Evolutionary conservation across 1,140 invertebrate species (phyloP), one percentile per base, ranked within the genome.

Genomic region (Brachionus rubens): DNA sequence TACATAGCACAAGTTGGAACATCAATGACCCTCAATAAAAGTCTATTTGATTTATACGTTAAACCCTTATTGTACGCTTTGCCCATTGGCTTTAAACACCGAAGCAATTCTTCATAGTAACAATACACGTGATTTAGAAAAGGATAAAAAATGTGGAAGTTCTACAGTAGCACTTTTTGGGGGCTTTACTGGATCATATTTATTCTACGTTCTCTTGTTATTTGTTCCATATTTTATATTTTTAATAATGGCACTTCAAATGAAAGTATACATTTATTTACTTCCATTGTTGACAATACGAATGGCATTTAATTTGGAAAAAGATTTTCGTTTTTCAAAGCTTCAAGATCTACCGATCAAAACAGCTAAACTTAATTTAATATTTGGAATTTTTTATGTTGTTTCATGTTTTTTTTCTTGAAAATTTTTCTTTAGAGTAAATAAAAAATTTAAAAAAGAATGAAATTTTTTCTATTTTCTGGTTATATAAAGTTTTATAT

Each of bases 41-140:
- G 6, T 12, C 9, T 28, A 3, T 72, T 50, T 72, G n/a, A 75
- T 41, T 33, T 54, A 6, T 46, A 43, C 41, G 12, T 75, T 5
- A 43, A 80, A 43, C 81, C 92, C 0, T 90, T 96, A 79, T 91
- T 93, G 78, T 96, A 95, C 85, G 93, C 94, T 16, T 89, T 96
- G 79, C 94, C 94, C 9, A 82, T 97, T 77, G n/a, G 93, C 94
- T 6, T 84, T 97, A 1, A 96, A 96, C 79, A 94, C 93, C 9
- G 94, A 96, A 83, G 93, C 93, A 26, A 95, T 96, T 80, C 85
- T 97, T 52, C 94, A 96, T 82, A 92, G 91, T 79, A 97, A 96
- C 80, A 96, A 96, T 82, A 93, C 92, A 0, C 87, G 93, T 77
- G 93, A 96, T 85, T 87, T 92, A 78, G 91, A 92, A 77, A 89